Percentiles rank a stretch among this genome's conserved stretches.
Conservation (phyloP, 2,113 vertebrate species). For the Mastomys natalensis region DNA sequence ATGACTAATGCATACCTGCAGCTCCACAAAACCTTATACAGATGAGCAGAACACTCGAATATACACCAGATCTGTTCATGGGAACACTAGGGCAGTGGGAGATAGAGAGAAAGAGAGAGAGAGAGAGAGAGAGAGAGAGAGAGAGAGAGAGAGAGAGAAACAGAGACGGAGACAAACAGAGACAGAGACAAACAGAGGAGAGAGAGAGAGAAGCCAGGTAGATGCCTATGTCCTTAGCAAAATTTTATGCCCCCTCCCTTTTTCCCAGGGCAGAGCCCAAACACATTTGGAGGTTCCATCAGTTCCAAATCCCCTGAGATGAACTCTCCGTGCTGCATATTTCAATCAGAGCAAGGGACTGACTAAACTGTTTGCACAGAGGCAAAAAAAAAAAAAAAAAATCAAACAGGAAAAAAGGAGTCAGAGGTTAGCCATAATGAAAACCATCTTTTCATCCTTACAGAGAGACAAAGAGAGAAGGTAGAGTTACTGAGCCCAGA, state of each 20-base stretch:
- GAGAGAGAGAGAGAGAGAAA: too few species aligned
- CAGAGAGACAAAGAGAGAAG: background rate
- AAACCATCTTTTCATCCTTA: accelerated
- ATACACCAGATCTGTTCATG: accelerated
- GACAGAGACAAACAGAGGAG: accelerated
- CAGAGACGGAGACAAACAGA: accelerated
- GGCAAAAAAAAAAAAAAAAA: background rate
- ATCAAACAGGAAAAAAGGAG: background rate
- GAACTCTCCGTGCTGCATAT: accelerated
- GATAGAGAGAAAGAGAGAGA: background rate
- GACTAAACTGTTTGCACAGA: background rate
- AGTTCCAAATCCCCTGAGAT: background rate
- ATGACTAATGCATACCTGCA: background rate
- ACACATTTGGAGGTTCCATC: accelerated
- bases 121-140: background rate
- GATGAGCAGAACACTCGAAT: accelerated
- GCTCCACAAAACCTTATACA: too few species aligned
- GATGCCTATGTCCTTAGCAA: background rate
- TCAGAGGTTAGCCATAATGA: background rate
- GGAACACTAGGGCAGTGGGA: background rate
- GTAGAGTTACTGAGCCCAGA: accelerated
- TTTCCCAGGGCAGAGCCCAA: background rate
- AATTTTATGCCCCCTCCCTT: accelerated
- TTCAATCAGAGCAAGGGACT: background rate
- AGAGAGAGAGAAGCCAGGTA: accelerated